Evolutionary conservation across 2,797 vertebrate genomes (phyloP).

Genomic region (Valencia hispanica): DNA sequence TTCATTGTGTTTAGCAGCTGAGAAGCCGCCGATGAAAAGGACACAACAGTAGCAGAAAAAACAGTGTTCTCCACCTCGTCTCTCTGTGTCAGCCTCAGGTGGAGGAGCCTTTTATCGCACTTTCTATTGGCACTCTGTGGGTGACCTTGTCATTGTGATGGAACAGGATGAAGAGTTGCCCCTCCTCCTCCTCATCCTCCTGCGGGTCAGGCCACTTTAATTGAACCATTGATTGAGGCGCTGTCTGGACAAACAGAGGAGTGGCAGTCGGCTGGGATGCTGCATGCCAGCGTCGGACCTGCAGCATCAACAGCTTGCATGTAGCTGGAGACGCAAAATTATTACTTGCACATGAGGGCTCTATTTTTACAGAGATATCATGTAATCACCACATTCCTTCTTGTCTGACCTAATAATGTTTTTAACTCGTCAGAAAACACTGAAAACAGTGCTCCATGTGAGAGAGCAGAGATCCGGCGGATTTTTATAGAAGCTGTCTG

Average conservation of each 20-base stretch:
- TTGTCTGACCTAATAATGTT: not conserved
- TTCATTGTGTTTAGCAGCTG: no score
- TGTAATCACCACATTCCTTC: not conserved
- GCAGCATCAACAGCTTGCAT: not conserved
- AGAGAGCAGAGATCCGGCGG: not conserved
- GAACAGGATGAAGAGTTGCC: not conserved
- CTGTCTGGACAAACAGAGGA: not conserved
- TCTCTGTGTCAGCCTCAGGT: no score
- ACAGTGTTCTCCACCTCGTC: no score
- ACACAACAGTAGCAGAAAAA: no score
- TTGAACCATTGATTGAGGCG: slow-evolving; percentile 1
- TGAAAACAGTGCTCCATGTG: not conserved
- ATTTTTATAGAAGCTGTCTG: not conserved
- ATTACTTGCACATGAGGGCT: no score
- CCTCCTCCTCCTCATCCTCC: not conserved
- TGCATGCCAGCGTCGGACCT: not conserved
- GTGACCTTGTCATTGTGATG: not conserved
- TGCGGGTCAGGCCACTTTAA: not conserved
- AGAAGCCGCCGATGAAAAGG: no score
- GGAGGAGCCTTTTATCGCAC: no score
- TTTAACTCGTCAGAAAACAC: not conserved
- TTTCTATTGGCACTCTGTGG: no score
- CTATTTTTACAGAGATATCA: not conserved
- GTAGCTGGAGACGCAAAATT: not conserved
- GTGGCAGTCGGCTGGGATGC: not conserved